Evolutionary conservation across 1,140 invertebrate genomes (phyloP).

Genomic region (Drosophila saltans): DNA sequence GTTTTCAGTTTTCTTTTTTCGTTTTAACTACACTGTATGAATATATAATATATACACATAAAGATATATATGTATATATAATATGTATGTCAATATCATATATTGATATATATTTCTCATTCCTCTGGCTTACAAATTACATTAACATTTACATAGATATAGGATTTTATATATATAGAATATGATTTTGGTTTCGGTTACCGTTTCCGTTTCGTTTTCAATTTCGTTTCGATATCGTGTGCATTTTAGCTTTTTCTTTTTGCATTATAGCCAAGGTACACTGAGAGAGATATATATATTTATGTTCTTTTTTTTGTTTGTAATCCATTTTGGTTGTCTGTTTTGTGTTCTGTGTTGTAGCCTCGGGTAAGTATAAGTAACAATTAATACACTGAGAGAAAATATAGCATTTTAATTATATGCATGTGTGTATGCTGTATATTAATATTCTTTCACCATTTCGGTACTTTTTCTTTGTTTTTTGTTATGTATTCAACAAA

Average conservation of each 20-base stretch:
- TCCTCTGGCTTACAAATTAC: conserved; percentile 67
- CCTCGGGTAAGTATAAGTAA: conserved; percentile 34
- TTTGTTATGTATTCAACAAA: conserved; percentile 21
- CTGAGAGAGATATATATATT: conserved; percentile 45
- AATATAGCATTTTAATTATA: not conserved
- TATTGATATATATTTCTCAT: conserved; percentile 25
- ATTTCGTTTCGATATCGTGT: conserved; percentile 36
- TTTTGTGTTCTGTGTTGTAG: not conserved
- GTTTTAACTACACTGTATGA: conserved; percentile 55
- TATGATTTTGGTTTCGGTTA: conserved; percentile 28
- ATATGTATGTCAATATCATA: conserved; percentile 49
- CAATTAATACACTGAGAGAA: conserved; percentile 29
- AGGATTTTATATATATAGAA: conserved; percentile 34
- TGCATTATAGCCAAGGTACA: conserved; percentile 46
- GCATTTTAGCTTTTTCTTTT: conserved; percentile 20
- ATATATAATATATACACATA: conserved; percentile 54
- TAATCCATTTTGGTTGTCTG: not conserved
- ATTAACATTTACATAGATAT: conserved; percentile 78
- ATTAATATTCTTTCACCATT: not conserved
- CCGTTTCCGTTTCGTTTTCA: conserved; percentile 17
- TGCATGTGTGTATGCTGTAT: conserved; percentile 4
- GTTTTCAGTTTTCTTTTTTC: conserved; percentile 20
- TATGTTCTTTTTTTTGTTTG: not conserved
- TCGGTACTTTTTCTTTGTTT: not conserved
- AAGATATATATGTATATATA: conserved; percentile 5